Percentiles rank a stretch among this genome's conserved stretches.
Evolutionary conservation across 2,888 invertebrate species (phyloP).

Genomic region (Drosophila eohydei): DNA sequence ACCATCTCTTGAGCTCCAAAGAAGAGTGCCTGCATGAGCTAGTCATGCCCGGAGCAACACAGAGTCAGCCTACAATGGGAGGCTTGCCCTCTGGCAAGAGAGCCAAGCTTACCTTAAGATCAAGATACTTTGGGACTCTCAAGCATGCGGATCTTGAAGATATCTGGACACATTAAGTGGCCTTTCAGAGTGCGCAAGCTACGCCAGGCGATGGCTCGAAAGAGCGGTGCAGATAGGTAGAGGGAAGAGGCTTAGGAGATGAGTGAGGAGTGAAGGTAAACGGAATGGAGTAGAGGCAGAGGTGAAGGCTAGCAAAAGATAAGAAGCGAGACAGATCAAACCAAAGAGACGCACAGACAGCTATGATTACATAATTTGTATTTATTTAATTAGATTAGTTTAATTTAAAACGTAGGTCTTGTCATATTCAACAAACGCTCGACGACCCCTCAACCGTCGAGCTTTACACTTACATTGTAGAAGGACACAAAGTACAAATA

Average conservation of each 20-base stretch:
- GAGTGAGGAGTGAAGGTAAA: background rate
- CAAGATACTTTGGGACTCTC: background rate
- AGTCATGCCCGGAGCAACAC: background rate
- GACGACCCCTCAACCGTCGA: slow-evolving; percentile 17
- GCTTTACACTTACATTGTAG: slow-evolving; percentile 54
- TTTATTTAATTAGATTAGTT: slow-evolving; percentile 65
- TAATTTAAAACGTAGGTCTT: slow-evolving; percentile 49
- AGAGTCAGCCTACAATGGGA: background rate
- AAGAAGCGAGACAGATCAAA: background rate
- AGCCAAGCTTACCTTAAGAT: background rate
- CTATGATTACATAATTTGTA: slow-evolving; percentile 32
- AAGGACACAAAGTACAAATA: slow-evolving; percentile 27
- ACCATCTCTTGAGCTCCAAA: no score
- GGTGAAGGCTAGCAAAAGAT: background rate
- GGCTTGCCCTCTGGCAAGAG: background rate
- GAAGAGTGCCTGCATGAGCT: no score
- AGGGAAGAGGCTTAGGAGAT: slow-evolving; percentile 3
- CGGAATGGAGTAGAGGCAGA: background rate
- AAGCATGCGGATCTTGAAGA: background rate
- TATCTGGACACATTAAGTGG: background rate
- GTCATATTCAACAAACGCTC: slow-evolving; percentile 61
- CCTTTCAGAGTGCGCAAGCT: background rate
- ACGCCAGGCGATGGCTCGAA: background rate
- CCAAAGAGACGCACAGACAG: slow-evolving; percentile 1
- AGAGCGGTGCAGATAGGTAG: slow-evolving; percentile 6